Conservation (phyloP, 2,113 vertebrate genomes). For the Baryphthengus martii region DNA sequence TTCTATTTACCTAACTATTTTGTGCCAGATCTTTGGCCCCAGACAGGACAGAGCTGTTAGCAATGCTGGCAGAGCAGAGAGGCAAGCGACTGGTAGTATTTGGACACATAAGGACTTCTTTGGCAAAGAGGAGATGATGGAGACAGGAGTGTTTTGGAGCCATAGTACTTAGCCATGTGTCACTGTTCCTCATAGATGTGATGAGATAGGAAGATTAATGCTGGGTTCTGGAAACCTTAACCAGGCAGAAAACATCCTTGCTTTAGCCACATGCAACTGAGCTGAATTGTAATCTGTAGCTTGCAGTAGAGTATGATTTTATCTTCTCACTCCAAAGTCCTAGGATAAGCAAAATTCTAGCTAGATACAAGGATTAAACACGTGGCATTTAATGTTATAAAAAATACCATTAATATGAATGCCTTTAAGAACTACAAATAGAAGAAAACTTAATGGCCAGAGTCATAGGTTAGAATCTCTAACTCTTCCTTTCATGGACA, state of each 20-base stretch:
- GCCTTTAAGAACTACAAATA: not conserved
- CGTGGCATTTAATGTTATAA: not conserved
- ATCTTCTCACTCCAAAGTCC: not conserved
- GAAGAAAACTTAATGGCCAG: not conserved
- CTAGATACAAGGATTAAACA: not conserved
- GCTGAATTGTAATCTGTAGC: not conserved
- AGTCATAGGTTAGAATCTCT: not conserved
- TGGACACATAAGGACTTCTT: not conserved
- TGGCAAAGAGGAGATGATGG: not conserved
- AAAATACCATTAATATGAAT: not conserved
- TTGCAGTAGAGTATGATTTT: not conserved
- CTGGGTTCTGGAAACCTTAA: not conserved
- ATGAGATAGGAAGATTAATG: not conserved
- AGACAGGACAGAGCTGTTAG: not conserved
- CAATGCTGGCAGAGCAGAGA: not conserved
- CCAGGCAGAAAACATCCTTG: not conserved
- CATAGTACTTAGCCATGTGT: fast-evolving
- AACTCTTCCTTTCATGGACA: not conserved
- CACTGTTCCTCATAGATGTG: not conserved
- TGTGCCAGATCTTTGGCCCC: not conserved
- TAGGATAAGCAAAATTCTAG: not conserved
- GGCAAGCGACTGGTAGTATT: not conserved
- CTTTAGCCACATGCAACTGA: not conserved
- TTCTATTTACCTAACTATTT: not conserved
- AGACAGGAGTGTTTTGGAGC: not conserved